Percentiles rank a stretch among this genome's conserved stretches.
Conservation (phyloP, 2,888 invertebrate genomes). For the Scrobipalpa atriplicella region DNA sequence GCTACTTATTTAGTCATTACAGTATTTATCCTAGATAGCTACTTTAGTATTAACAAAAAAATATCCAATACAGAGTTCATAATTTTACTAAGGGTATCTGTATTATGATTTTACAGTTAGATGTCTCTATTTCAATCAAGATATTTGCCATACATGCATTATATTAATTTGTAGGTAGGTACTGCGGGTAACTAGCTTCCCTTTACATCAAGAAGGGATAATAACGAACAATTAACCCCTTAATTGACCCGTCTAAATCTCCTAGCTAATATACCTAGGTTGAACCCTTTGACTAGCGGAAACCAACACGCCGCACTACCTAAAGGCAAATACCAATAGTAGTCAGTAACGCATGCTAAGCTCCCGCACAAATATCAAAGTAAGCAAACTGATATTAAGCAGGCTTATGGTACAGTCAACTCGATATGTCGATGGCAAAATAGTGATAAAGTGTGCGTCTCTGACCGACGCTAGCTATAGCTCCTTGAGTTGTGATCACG, state of each 20-base stretch:
- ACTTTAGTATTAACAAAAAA: not conserved
- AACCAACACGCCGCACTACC: slow-evolving; percentile 46
- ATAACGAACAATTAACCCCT: slow-evolving; percentile 45
- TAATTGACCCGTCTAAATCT: slow-evolving; percentile 68
- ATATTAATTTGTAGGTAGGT: not conserved
- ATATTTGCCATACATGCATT: not conserved
- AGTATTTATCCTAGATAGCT: not conserved
- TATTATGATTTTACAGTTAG: too few relatives aligned
- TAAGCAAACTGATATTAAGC: slow-evolving; percentile 71
- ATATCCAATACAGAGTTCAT: not conserved
- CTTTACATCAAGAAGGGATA: not conserved
- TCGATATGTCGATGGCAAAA: slow-evolving; percentile 31
- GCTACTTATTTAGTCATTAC: not conserved
- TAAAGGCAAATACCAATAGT: slow-evolving; percentile 58
- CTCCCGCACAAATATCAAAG: slow-evolving; percentile 71
- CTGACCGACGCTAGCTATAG: too few relatives aligned
- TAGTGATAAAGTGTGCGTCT: too few relatives aligned
- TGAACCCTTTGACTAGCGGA: slow-evolving; percentile 63
- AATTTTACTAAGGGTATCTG: too few relatives aligned
- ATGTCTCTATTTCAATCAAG: too few relatives aligned
- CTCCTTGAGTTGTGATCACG: too few relatives aligned
- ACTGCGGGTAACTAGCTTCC: not conserved
- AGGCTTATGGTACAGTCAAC: slow-evolving; percentile 57
- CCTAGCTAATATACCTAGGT: slow-evolving; percentile 52
- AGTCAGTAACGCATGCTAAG: slow-evolving; percentile 57